Conservation (phyloP, 2,797 vertebrate species). For the Urocyon cinereoargenteus region DNA sequence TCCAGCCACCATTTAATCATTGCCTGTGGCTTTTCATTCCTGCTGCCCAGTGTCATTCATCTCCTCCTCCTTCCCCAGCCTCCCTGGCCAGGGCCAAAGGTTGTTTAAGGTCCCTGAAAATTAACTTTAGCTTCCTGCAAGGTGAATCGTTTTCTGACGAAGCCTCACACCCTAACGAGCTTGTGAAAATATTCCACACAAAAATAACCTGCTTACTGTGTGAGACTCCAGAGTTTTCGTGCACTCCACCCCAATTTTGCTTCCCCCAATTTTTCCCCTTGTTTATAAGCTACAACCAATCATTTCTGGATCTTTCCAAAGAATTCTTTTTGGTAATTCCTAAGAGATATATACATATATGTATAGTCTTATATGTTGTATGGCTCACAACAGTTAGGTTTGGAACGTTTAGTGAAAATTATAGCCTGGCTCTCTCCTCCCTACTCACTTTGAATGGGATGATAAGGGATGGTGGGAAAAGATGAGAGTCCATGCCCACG, state of each 20-base stretch:
- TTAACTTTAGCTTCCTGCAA: slow-evolving; percentile 66
- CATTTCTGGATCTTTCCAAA: slow-evolving; percentile 34
- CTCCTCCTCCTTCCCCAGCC: neutral
- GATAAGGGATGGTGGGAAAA: neutral
- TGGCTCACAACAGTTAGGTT: neutral
- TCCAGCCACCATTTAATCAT: slow-evolving; percentile 57
- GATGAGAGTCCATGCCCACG: accelerated
- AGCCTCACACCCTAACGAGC: slow-evolving; percentile 63
- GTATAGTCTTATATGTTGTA: neutral
- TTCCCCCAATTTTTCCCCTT: slow-evolving; percentile 5
- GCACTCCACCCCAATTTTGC: neutral
- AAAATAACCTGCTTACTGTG: slow-evolving; percentile 70
- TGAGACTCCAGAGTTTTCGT: slow-evolving; percentile 36
- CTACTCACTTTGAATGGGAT: neutral
- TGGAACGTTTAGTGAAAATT: neutral
- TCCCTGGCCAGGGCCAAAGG: slow-evolving; percentile 63
- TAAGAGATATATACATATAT: neutral
- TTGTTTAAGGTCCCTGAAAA: slow-evolving; percentile 71
- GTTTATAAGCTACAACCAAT: neutral
- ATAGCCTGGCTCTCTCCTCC: neutral
- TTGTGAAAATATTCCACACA: slow-evolving; percentile 72
- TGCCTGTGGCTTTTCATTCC: slow-evolving; percentile 53
- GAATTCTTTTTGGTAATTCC: slow-evolving; percentile 38
- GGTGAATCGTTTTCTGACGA: slow-evolving; percentile 73
- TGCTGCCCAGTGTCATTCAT: slow-evolving; percentile 41